A percentile compares a stretch with the other conserved stretches of the same genome.
These are phyloP conservation scores for Streblospio benedicti DNA, from an alignment of 1,140 invertebrate species.

Conservation along the genomic window DNA sequence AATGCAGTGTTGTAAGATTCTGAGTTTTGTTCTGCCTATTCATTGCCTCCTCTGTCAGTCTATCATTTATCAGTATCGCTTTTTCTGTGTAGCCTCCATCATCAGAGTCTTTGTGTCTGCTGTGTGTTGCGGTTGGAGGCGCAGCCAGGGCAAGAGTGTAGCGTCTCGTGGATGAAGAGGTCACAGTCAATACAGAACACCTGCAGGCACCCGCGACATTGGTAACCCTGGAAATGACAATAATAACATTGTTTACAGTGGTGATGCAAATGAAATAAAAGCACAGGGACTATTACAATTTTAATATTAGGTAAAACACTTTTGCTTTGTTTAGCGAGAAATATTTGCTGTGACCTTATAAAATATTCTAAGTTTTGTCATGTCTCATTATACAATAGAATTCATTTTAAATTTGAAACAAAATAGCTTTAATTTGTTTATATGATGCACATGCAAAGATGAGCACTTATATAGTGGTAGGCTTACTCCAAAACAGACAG, in stretches of 20 bases:
- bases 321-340: conserved; percentile 4
- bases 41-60: too few relatives aligned
- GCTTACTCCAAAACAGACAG: too few relatives aligned
- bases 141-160: conserved; percentile 93
- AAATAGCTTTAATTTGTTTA: too few relatives aligned
- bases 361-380: not conserved
- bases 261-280: not conserved
- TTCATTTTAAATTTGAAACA: not conserved
- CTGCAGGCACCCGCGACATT: conserved; percentile 69
- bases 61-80: too few relatives aligned
- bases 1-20: too few relatives aligned
- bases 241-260: not conserved
- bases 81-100: too few relatives aligned
- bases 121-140: conserved; percentile 47
- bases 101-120: conserved; percentile 10
- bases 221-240: conserved; percentile 35
- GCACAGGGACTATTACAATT: not conserved
- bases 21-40: too few relatives aligned
- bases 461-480: too few relatives aligned
- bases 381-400: not conserved
- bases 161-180: conserved; percentile 80
- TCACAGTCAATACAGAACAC: conserved; percentile 90
- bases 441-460: too few relatives aligned
- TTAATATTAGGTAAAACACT: conserved; percentile 1
- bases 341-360: conserved; percentile 10